Conservation (phyloP, 2,113 vertebrate species). For the Oreochromis niloticus region DNA sequence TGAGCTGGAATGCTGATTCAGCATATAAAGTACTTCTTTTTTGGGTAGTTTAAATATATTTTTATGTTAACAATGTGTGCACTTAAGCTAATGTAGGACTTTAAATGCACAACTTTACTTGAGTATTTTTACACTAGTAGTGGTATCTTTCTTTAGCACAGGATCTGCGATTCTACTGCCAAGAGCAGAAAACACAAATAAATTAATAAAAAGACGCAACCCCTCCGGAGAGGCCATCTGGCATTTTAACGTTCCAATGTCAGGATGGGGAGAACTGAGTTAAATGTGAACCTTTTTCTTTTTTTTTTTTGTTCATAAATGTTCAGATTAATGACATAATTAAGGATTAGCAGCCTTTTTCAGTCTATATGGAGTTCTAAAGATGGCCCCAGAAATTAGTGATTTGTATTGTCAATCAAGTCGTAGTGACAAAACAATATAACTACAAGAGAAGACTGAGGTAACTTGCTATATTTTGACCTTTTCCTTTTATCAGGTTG, state of each 20-base stretch:
- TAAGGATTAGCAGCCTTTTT: not conserved
- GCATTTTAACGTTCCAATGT: too few relatives aligned
- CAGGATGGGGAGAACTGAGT: too few relatives aligned
- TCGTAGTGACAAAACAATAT: not conserved
- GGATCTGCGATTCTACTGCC: not conserved
- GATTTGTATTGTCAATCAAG: not conserved
- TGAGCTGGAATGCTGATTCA: not conserved
- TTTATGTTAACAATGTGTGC: too few relatives aligned
- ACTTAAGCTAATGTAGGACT: too few relatives aligned
- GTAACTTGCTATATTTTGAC: not conserved
- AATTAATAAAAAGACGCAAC: too few relatives aligned
- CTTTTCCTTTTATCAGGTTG: not conserved
- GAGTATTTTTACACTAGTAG: too few relatives aligned
- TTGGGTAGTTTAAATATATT: too few relatives aligned
- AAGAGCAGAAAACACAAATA: rapidly evolving
- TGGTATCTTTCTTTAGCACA: not conserved
- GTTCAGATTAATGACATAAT: not conserved
- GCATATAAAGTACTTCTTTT: not conserved
- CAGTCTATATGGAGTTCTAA: not conserved
- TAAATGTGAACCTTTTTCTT: not conserved
- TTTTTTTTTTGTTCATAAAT: not conserved
- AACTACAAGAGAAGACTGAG: not conserved
- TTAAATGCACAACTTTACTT: too few relatives aligned
- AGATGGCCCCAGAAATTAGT: not conserved
- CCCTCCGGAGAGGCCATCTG: too few relatives aligned